Evolutionary conservation across 92 coral and sea anemone species (phyloP).

Genomic region (Palythoa caribaeorum): DNA sequence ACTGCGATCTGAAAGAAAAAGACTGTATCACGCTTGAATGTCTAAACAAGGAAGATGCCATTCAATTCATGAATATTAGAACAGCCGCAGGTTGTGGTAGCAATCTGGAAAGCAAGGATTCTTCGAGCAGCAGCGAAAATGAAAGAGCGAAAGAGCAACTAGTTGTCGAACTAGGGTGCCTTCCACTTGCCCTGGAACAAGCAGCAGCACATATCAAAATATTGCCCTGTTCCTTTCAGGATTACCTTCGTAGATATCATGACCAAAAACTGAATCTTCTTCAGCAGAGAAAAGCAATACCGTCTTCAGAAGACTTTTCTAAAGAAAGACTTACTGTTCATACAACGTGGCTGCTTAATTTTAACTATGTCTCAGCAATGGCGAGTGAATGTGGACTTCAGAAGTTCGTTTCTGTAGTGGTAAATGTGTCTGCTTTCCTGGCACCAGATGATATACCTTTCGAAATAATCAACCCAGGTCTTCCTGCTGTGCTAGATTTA

Average conservation of each 20-base stretch:
- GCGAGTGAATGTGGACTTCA: constrained; percentile 37
- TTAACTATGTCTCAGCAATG: constrained; percentile 39
- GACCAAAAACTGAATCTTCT: constrained; percentile 44
- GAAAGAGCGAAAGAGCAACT: not conserved
- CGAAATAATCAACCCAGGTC: too few relatives aligned
- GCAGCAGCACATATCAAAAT: constrained; percentile 61
- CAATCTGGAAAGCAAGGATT: not conserved
- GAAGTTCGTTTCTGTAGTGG: not conserved
- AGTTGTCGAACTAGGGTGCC: constrained; percentile 55
- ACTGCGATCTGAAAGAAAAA: constrained; percentile 2
- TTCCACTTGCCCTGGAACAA: constrained; percentile 72
- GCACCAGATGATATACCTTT: too few relatives aligned
- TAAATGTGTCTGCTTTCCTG: too few relatives aligned
- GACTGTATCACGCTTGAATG: constrained; percentile 29
- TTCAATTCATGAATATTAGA: constrained; percentile 25
- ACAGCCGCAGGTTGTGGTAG: not conserved
- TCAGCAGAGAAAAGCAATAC: constrained; percentile 38
- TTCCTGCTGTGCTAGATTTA: not conserved
- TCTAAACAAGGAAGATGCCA: not conserved
- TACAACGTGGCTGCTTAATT: constrained; percentile 68
- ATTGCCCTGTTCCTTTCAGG: constrained; percentile 10
- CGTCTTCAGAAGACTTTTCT: constrained; percentile 46
- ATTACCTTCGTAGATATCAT: constrained; percentile 43
- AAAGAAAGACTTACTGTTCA: constrained; percentile 59
- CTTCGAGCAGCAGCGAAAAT: too few relatives aligned